Conservation (phyloP, 2,113 vertebrate genomes). For the Apistogramma diplotaenia region DNA sequence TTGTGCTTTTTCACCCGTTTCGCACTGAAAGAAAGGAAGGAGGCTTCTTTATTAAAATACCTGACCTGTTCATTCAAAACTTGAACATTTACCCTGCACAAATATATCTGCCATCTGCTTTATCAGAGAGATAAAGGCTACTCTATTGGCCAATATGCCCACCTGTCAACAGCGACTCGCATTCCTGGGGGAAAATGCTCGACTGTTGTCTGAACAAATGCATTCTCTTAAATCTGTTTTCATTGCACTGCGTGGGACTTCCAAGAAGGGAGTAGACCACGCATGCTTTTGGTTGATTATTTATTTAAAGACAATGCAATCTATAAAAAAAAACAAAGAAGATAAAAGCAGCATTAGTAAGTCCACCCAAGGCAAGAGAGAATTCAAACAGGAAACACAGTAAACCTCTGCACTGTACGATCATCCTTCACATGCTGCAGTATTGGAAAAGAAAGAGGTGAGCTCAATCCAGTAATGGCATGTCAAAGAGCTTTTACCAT, state of each 20-base stretch:
- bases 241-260: not conserved
- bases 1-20: no score
- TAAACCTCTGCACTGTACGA: not conserved
- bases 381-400: not conserved
- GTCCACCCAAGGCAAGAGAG: not conserved
- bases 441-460: not conserved
- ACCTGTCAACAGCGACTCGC: accelerated
- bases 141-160: not conserved
- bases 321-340: not conserved
- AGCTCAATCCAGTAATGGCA: not conserved
- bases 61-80: not conserved
- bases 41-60: not conserved
- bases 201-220: not conserved
- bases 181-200: not conserved
- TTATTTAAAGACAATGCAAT: not conserved
- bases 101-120: not conserved
- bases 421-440: not conserved
- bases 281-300: not conserved
- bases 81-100: not conserved
- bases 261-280: not conserved
- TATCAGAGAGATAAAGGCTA: not conserved
- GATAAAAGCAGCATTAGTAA: not conserved
- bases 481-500: not conserved
- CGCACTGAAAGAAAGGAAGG: not conserved
- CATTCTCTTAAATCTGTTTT: not conserved